Conservation (phyloP, 2,113 vertebrate genomes). For the Bothrops jararaca region DNA sequence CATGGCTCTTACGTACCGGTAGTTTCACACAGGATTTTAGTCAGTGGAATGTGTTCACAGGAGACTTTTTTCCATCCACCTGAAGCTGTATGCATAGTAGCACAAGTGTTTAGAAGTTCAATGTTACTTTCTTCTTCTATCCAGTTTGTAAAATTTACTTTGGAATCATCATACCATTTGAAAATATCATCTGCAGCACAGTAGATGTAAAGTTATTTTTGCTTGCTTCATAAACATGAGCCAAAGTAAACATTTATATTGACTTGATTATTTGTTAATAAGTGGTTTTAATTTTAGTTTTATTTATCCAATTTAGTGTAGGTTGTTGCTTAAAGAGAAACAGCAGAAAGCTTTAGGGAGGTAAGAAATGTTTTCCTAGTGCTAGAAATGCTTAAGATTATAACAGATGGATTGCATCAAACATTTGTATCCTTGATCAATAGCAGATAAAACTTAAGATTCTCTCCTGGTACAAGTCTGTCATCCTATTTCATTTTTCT, state of each 20-base stretch:
- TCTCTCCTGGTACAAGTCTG: not conserved
- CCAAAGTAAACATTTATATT: not conserved
- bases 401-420: not conserved
- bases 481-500: not conserved
- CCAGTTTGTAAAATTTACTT: constrained; percentile 78
- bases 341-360: not conserved
- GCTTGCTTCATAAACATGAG: not conserved
- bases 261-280: not conserved
- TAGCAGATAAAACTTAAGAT: not conserved
- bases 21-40: constrained; percentile 79
- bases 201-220: not conserved
- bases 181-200: constrained; percentile 72
- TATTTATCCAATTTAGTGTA: not conserved
- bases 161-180: constrained; percentile 74
- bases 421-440: not conserved
- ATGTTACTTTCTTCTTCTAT: constrained; percentile 48
- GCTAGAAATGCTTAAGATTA: not conserved
- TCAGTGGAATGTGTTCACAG: constrained; percentile 71
- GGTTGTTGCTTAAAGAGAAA: not conserved
- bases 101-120: constrained; percentile 75
- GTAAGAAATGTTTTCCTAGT: not conserved
- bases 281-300: not conserved
- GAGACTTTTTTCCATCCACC: constrained; percentile 80
- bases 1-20: constrained; percentile 69
- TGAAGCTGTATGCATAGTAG: constrained; percentile 70